A percentile compares a stretch with the other conserved stretches of the same genome.
Evolutionary conservation across 2,113 vertebrate species (phyloP).

Genomic region (Nannobrachium achirus): DNA sequence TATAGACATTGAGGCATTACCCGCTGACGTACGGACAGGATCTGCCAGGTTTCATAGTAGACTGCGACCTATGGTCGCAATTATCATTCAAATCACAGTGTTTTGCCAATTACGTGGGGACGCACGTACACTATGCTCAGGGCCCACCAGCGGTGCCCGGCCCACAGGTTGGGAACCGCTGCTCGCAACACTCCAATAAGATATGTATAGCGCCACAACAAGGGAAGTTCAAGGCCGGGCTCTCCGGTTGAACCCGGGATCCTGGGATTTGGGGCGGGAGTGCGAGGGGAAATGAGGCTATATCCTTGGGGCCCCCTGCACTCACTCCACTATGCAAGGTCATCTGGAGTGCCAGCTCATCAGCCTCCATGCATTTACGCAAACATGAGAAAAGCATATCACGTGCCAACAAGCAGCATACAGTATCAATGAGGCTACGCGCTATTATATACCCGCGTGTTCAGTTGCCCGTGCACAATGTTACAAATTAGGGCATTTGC

Average conservation of each 20-base stretch:
- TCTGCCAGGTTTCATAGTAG: too few species aligned
- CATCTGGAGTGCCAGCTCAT: constrained; percentile 70
- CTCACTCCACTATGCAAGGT: constrained; percentile 56
- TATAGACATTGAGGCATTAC: too few species aligned
- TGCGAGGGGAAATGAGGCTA: constrained; percentile 61
- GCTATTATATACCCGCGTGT: constrained; percentile 17
- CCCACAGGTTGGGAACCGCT: too few species aligned
- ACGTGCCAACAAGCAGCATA: constrained; percentile 26
- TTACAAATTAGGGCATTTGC: constrained; percentile 42
- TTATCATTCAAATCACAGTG: too few species aligned
- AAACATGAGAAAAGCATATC: constrained; percentile 56
- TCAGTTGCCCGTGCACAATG: constrained; percentile 43
- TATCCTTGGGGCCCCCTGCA: constrained; percentile 34
- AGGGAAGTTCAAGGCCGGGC: constrained; percentile 67
- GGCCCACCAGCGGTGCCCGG: too few species aligned
- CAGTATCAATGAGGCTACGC: constrained; percentile 21
- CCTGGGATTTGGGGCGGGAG: constrained; percentile 11
- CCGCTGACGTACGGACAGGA: too few species aligned
- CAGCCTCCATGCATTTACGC: constrained; percentile 65
- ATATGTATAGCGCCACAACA: constrained; percentile 70
- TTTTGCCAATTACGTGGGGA: too few species aligned
- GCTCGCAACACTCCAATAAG: constrained; percentile 40
- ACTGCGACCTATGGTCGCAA: too few species aligned
- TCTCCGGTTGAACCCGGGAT: constrained; percentile 54
- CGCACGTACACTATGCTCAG: too few species aligned